phyloP scores from a whole-genome alignment of 2,888 invertebrate species.

The Drosophila basisetae region DNA sequence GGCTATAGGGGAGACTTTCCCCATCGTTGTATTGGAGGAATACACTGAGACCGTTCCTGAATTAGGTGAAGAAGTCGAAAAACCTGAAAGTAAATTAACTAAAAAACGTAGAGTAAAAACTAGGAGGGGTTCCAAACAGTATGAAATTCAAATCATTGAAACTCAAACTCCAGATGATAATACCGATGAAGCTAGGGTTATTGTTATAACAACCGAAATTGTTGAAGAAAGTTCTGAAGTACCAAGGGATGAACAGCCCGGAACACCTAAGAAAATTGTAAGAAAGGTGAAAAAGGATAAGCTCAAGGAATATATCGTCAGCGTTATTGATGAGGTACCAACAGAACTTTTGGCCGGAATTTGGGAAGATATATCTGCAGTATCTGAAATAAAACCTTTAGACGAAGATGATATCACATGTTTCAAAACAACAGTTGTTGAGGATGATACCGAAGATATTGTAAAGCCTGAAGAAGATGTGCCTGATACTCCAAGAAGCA shows the following conservation, averaged over 20 bases:
- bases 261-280: slow-evolving; percentile 68
- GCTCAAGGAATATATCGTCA: slow-evolving; percentile 78
- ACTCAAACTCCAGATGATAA: slow-evolving; percentile 81
- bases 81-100: slow-evolving; percentile 78
- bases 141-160: slow-evolving; percentile 86
- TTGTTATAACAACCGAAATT: slow-evolving; percentile 82
- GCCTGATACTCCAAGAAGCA: slow-evolving; percentile 2
- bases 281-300: slow-evolving; percentile 78
- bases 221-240: slow-evolving; percentile 63
- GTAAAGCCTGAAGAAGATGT: slow-evolving; percentile 84
- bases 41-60: slow-evolving; percentile 21
- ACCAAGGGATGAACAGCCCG: slow-evolving; percentile 71
- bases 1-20: slow-evolving; percentile 59
- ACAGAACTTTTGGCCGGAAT: slow-evolving; percentile 56
- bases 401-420: slow-evolving; percentile 45
- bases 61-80: slow-evolving; percentile 65
- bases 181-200: slow-evolving; percentile 84
- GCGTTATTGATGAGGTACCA: slow-evolving; percentile 79
- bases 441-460: slow-evolving; percentile 83
- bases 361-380: slow-evolving; percentile 46
- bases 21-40: slow-evolving; percentile 53
- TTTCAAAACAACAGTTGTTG: slow-evolving; percentile 79
- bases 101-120: slow-evolving; percentile 86
- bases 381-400: slow-evolving; percentile 30
- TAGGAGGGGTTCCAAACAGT: slow-evolving; percentile 85